These are phyloP conservation scores for Phymanthus crucifer DNA, from an alignment of 92 coral and sea anemone species.

Conservation along the genomic window DNA sequence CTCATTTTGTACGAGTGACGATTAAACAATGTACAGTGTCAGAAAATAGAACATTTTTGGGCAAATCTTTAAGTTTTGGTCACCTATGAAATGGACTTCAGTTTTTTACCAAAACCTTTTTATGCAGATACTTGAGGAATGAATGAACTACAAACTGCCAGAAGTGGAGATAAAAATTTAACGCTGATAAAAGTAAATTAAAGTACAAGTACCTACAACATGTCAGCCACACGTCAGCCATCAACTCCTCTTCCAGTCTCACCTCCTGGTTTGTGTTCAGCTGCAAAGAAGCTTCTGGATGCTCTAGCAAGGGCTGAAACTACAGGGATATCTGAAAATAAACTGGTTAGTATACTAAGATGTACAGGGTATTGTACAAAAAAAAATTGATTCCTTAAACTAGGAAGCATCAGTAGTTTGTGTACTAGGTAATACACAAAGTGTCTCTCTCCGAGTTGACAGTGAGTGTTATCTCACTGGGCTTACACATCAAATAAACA, in stretches of 20 bases:
- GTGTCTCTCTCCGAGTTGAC: no score
- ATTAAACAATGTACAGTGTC: no score
- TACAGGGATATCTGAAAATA: slow-evolving; percentile 34
- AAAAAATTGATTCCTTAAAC: no score
- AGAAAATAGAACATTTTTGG: no score
- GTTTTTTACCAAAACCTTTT: not conserved
- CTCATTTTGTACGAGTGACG: no score
- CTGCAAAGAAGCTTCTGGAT: slow-evolving; percentile 33
- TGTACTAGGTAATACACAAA: no score
- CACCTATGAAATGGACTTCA: no score
- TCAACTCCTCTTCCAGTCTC: not conserved
- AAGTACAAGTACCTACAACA: not conserved
- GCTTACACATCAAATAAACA: no score
- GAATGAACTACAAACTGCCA: not conserved
- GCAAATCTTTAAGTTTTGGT: no score
- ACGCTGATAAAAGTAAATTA: not conserved
- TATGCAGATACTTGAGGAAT: not conserved
- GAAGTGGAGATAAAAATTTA: not conserved
- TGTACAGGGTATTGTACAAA: not conserved
- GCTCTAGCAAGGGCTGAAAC: slow-evolving; percentile 31
- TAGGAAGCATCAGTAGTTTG: no score
- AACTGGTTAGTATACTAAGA: slow-evolving; percentile 40
- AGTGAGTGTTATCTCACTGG: no score
- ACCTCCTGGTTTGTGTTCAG: slow-evolving; percentile 1
- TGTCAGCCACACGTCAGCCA: not conserved